These are phyloP conservation scores for Anomalospiza imberbis DNA, from an alignment of 2,797 vertebrate genomes.

Conservation along the genomic window DNA sequence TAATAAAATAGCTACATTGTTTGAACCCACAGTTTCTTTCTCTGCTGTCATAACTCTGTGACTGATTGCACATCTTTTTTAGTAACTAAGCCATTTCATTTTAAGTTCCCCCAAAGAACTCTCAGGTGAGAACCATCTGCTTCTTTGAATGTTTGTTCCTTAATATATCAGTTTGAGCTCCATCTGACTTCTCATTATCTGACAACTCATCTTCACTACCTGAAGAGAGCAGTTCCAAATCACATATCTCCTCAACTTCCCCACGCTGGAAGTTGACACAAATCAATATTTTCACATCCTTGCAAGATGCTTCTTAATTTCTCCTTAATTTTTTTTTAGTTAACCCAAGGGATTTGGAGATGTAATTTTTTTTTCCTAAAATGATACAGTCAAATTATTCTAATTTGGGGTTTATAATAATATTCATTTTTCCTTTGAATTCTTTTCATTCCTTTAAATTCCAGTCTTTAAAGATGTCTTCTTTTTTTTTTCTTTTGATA, in stretches of 20 bases:
- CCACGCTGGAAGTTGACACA: not conserved
- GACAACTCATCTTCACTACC: conserved; percentile 25
- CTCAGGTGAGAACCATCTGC: not conserved
- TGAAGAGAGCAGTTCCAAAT: not conserved
- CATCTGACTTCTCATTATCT: conserved; percentile 28
- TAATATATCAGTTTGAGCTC: not conserved
- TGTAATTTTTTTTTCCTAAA: not conserved
- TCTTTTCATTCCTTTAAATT: not conserved
- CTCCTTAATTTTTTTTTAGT: not conserved
- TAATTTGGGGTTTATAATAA: not conserved
- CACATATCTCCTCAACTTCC: not conserved
- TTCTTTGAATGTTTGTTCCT: not conserved
- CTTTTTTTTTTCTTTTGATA: not conserved
- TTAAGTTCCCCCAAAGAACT: not conserved
- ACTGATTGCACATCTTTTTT: not conserved
- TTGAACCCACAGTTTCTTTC: not conserved
- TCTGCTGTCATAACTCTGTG: not conserved
- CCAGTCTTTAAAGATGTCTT: not conserved
- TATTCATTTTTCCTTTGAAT: not conserved
- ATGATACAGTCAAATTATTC: not conserved
- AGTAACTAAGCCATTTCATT: not conserved
- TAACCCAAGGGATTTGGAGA: not conserved
- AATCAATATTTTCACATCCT: not conserved
- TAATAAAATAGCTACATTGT: not conserved
- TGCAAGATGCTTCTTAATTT: not conserved